phyloP scores from a whole-genome alignment of 2,888 invertebrate species.

The Rotaria sp. region DNA sequence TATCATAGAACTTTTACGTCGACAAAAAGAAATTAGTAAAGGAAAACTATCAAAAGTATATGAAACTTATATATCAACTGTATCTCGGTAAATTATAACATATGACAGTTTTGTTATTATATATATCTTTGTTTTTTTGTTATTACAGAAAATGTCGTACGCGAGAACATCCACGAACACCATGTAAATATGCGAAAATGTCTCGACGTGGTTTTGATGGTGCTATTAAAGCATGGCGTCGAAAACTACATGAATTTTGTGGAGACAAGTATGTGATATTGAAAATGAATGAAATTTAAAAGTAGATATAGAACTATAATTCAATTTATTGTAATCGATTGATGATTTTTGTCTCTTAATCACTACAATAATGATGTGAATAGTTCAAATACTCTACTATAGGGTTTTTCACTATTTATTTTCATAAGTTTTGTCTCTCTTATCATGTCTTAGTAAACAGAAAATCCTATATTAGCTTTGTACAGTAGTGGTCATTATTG shows the following conservation, averaged over 20 bases:
- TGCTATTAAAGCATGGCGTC: conserved; percentile 37
- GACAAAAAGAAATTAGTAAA: conserved; percentile 25
- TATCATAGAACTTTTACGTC: neutral
- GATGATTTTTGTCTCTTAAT: too few species aligned
- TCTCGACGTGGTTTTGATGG: conserved; percentile 39
- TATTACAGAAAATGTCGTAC: conserved; percentile 25
- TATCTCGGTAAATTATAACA: neutral
- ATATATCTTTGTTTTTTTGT: neutral
- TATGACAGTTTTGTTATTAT: neutral
- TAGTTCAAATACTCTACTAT: too few species aligned
- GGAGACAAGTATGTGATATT: neutral
- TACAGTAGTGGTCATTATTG: too few species aligned
- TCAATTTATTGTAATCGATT: too few species aligned
- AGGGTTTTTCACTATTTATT: too few species aligned
- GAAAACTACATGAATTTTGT: conserved; percentile 27
- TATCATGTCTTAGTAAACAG: too few species aligned
- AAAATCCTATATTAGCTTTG: too few species aligned
- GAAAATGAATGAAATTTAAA: too few species aligned
- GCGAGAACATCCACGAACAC: conserved; percentile 33
- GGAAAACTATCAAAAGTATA: neutral
- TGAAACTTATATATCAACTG: neutral
- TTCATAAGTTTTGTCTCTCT: too few species aligned
- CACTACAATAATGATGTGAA: too few species aligned
- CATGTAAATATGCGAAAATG: conserved; percentile 39
- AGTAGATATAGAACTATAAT: too few species aligned